A percentile compares a stretch with the other conserved stretches of the same genome.
These are phyloP conservation scores for Eulemur mongoz DNA, from an alignment of 2,797 vertebrate genomes.

Conservation along the genomic window DNA sequence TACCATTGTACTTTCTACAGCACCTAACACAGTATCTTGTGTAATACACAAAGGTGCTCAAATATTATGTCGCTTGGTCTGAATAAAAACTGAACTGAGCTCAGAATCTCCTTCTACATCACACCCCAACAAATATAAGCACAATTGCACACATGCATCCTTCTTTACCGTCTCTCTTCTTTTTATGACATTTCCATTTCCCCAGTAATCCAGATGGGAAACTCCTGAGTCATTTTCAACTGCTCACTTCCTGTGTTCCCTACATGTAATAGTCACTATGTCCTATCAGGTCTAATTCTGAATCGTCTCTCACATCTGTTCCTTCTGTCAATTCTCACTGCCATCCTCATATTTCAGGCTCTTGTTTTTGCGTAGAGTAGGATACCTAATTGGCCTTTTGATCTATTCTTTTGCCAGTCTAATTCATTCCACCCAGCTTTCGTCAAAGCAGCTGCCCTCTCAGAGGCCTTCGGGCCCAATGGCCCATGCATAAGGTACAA, in stretches of 20 bases:
- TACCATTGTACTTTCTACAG: not conserved
- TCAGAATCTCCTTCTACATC: not conserved
- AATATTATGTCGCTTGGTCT: not conserved
- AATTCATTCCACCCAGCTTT: not conserved
- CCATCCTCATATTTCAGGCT: not conserved
- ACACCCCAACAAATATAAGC: not conserved
- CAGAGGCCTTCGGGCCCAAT: not conserved
- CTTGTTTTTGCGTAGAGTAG: not conserved
- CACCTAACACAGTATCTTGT: not conserved
- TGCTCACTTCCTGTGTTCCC: not conserved
- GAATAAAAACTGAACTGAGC: not conserved
- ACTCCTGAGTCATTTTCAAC: conserved; percentile 39
- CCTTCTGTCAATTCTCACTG: conserved; percentile 42
- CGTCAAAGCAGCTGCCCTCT: not conserved
- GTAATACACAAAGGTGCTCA: not conserved
- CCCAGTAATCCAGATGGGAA: not conserved
- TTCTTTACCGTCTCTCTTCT: conserved; percentile 10
- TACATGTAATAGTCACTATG: not conserved
- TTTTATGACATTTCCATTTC: not conserved
- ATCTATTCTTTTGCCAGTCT: not conserved
- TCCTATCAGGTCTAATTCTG: conserved; percentile 51
- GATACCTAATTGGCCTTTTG: not conserved
- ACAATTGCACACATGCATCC: not conserved
- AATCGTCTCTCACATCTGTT: conserved; percentile 31
- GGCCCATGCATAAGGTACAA: not conserved